Base-by-base conservation (phyloP, 2,888 invertebrate genomes). In the Andrena fulva region DNA sequence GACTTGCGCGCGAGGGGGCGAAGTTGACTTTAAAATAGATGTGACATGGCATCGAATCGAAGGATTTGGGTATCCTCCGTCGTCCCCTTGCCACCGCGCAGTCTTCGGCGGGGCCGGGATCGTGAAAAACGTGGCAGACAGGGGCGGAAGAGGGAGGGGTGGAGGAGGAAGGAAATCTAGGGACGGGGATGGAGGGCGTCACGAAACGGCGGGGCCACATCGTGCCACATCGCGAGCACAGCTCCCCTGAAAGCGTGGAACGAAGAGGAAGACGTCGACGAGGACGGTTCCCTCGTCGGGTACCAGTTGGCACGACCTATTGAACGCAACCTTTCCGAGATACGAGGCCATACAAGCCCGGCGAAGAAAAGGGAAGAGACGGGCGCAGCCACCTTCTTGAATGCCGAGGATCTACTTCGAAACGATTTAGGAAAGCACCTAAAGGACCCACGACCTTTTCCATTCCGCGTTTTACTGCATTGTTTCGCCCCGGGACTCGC, bases 271-370 rank as follows among this genome's bases (percentile, higher is more conserved):
- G 78, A 71, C 78, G 74, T 82, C 66, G 68, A 66, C 63, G 77
- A 72, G 66, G 71, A 67, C 74, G 77, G 67, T 60, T 80, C 64
- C 75, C 67, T 29, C 67, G 16, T 67, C 73, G 85, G 87, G 85
- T 87, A 87, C 86, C 85, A 80, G 87, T 87, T 87, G 86, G 86
- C 85, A 87, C 86, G 85, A 87, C 85, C 87, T 87, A 87, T 87
- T 82, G 85, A 87, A 85, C 82, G 85, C 85, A 82, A 85, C 87
- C 87, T 85, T 87, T 77, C 68, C 77, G 64, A 59, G 85, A 73
- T 82, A 85, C 85, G 82, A 82, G 63, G 54, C 75, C 69, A 63
- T 79, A 84, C 74, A 74, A 76, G 59, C 24, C 8, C 59, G 67
- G 4, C 59, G 52, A 50, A 35, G 67, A 78, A 69, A 76, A 71